phyloP scores from a whole-genome alignment of 2,113 vertebrate genomes.

The Thermophis baileyi region DNA sequence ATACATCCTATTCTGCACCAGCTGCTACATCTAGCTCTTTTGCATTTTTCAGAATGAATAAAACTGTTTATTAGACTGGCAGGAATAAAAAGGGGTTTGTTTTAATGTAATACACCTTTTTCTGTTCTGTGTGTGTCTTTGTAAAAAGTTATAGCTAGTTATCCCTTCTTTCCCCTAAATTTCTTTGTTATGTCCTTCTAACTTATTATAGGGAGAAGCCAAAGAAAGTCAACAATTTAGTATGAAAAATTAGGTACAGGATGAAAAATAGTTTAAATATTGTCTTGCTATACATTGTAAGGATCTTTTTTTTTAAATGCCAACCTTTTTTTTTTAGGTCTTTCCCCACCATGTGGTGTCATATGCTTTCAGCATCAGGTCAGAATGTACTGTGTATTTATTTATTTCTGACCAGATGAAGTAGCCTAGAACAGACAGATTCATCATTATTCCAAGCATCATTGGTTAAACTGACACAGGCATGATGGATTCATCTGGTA shows the following conservation, averaged over 20 bases:
- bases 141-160: background rate
- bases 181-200: background rate
- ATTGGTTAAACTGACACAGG: constrained; percentile 26
- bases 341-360: background rate
- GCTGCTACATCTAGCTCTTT: constrained; percentile 52
- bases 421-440: constrained; percentile 14
- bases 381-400: constrained; percentile 1
- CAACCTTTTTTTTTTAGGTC: constrained; percentile 1
- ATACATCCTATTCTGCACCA: constrained; percentile 48
- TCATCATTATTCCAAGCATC: background rate
- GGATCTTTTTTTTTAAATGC: background rate
- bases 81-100: constrained; percentile 33
- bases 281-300: background rate
- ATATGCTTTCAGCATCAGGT: constrained; percentile 15
- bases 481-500: background rate
- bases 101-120: constrained; percentile 22
- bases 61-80: constrained; percentile 34
- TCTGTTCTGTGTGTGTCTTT: background rate
- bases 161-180: background rate
- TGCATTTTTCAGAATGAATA: constrained; percentile 40
- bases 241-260: background rate
- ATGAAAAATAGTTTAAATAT: background rate
- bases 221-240: background rate
- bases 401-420: constrained; percentile 9
- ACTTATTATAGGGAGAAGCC: background rate